Evolutionary conservation across 2,113 vertebrate genomes (phyloP).

Genomic region (Otolemur garnettii): DNA sequence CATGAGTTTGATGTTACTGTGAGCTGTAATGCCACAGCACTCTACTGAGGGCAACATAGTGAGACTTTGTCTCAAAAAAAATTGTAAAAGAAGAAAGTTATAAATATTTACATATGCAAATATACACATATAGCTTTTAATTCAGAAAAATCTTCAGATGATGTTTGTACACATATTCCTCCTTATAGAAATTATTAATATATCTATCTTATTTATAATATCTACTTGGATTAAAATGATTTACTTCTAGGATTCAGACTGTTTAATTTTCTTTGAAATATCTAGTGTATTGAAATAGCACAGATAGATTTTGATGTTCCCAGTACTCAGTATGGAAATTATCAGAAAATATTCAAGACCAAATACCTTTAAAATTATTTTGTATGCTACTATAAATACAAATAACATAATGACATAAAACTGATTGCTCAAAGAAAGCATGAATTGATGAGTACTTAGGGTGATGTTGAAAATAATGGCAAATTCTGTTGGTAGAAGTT

Average conservation of each 20-base stretch:
- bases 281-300: slow-evolving; percentile 12
- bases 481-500: slow-evolving; percentile 31
- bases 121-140: neutral
- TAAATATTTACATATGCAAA: neutral
- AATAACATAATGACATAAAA: neutral
- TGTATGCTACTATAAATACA: neutral
- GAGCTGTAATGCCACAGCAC: no score
- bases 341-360: slow-evolving; percentile 29
- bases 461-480: slow-evolving; percentile 7
- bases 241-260: neutral
- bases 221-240: slow-evolving; percentile 18
- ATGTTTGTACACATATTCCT: neutral
- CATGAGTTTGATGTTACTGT: no score
- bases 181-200: neutral
- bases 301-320: neutral
- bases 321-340: neutral
- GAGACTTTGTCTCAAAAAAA: neutral
- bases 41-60: no score
- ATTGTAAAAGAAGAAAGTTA: neutral
- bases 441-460: slow-evolving; percentile 21
- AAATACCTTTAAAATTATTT: slow-evolving; percentile 21
- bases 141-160: neutral
- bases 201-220: slow-evolving; percentile 43
- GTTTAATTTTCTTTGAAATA: slow-evolving; percentile 1
- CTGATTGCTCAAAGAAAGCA: slow-evolving; percentile 19